These are phyloP conservation scores for Pycnomerus fuliginosus DNA, from an alignment of 2,888 invertebrate species.

Conservation along the genomic window DNA sequence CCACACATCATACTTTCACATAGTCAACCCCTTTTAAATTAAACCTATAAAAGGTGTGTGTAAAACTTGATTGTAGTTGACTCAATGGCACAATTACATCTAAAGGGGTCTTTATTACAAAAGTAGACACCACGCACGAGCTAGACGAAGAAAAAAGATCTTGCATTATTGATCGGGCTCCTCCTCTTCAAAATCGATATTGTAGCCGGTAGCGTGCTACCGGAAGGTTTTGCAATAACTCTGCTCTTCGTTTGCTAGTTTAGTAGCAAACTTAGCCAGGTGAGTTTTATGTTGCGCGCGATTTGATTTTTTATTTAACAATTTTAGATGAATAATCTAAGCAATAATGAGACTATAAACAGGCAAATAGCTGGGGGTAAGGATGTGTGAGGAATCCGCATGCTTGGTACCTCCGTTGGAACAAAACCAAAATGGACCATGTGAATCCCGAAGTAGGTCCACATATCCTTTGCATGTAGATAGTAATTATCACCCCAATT, in stretches of 20 bases:
- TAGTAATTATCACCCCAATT: too few relatives aligned
- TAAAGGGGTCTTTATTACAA: constrained; percentile 13
- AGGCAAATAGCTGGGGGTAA: constrained; percentile 26
- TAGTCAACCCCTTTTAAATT: constrained; percentile 1
- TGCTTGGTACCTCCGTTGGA: constrained; percentile 52
- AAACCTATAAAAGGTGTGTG: constrained; percentile 9
- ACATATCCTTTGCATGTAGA: constrained; percentile 9
- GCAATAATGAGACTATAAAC: constrained; percentile 15
- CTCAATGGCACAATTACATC: constrained; percentile 1
- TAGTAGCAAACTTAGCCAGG: constrained; percentile 24
- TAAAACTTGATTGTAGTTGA: constrained; percentile 2
- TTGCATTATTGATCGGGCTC: constrained; percentile 21
- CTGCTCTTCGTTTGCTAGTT: constrained; percentile 21
- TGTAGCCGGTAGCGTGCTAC: constrained; percentile 26
- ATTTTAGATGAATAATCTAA: constrained; percentile 18
- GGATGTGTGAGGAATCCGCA: constrained; percentile 53
- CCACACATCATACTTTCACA: constrained; percentile 2
- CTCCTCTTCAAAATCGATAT: constrained; percentile 24
- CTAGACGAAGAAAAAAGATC: constrained; percentile 3
- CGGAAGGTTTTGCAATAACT: constrained; percentile 26
- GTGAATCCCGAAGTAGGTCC: constrained; percentile 46
- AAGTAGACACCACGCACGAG: constrained; percentile 5
- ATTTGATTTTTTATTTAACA: background rate
- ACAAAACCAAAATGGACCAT: constrained; percentile 44
- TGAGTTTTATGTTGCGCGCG: constrained; percentile 8